A percentile compares a stretch with the other conserved stretches of the same genome.
These are phyloP conservation scores for Arremon brunneinucha DNA, from an alignment of 2,797 vertebrate genomes.

Conservation along the genomic window DNA sequence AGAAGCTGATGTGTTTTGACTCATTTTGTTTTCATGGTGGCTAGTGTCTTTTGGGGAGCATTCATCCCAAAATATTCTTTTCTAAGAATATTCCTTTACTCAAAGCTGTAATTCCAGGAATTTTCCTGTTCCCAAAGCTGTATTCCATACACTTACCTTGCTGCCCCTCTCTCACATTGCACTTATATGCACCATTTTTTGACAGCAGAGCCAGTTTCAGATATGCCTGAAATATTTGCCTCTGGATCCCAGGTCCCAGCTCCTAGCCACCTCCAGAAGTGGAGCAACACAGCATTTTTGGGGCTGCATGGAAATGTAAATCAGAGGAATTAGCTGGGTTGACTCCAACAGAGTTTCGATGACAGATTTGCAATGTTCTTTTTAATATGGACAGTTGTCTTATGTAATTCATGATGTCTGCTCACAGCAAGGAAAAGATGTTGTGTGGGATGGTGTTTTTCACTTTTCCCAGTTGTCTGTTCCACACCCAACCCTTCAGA, in stretches of 20 bases:
- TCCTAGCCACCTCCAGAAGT: not conserved
- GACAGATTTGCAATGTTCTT: not conserved
- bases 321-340: not conserved
- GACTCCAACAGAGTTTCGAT: not conserved
- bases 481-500: not conserved
- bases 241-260: not conserved
- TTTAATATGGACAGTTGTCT: not conserved
- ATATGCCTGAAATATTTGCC: not conserved
- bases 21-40: not conserved
- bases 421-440: not conserved
- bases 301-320: not conserved
- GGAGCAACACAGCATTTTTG: not conserved
- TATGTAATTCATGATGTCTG: not conserved
- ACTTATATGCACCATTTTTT: not conserved
- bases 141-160: not conserved
- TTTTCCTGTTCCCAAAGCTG: not conserved
- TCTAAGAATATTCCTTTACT: not conserved
- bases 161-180: accelerated
- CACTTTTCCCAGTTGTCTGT: not conserved
- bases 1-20: not conserved
- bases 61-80: not conserved
- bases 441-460: not conserved
- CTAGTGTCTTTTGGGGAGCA: not conserved
- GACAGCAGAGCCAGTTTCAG: not conserved
- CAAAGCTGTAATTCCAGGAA: not conserved